Evolutionary conservation across 2,888 invertebrate species (phyloP), one percentile per base, ranked within the genome.

Genomic region (Nomada fabriciana): DNA sequence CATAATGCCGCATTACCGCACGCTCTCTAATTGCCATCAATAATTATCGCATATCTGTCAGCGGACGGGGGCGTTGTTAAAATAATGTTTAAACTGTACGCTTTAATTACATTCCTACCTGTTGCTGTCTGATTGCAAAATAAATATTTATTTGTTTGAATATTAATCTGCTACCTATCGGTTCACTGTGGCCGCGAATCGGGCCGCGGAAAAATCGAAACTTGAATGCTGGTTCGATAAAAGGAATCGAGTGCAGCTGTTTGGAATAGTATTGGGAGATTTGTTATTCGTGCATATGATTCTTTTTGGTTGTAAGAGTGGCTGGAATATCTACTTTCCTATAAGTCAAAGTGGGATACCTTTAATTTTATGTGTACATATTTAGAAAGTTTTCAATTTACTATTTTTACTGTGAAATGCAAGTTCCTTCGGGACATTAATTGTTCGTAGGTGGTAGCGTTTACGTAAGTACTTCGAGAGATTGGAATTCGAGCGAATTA

Each of bases 111-210:
- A 86, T 86, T 86, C 76, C 88, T 88, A 88, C 88, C 88, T 88
- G 88, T 88, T 88, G 88, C 88, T 88, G 88, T 70, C 80, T 88
- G 88, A 88, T 88, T 86, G 88, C 84, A 88, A 88, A 88, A 88
- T 88, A 88, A 88, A 88, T 88, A 88, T 88, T 88, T 88, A 88
- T 88, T 88, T 88, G 86, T 86, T 88, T 84, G 86, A 88, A 88
- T 88, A 88, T 88, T 88, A 88, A 88, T 88, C 83, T 63, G 68
- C 73, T 67, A 29, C 65, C 75, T 63, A 63, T 79, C 63, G 61
- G 25, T 23, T 42, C 18, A 50, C 76, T 50, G 59, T 69, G 73
- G 69, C 55, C 47, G 77, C 73, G 83, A 60, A 76, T 55, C 43
- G 60, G 47, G 42, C 2, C 11, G 65, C 23, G 69, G 80, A 85